phyloP scores from a whole-genome alignment of 2,113 vertebrate genomes.

The Elachura formosa region DNA sequence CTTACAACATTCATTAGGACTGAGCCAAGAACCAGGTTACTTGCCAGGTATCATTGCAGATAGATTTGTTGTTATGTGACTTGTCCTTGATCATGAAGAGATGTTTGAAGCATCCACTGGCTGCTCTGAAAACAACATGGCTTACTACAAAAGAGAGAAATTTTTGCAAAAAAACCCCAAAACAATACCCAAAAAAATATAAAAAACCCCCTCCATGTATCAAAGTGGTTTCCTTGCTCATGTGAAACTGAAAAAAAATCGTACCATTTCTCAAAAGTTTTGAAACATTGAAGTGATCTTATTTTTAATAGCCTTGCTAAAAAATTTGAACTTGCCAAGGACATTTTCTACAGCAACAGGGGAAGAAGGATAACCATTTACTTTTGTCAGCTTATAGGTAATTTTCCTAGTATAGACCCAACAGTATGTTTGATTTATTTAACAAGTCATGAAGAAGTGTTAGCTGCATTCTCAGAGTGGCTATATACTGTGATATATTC shows the following conservation, averaged over 20 bases:
- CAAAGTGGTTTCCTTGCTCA: neutral
- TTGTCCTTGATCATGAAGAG: neutral
- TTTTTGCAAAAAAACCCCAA: neutral
- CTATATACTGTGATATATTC: neutral
- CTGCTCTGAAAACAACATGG: neutral
- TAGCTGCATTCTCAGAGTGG: neutral
- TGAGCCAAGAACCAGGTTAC: neutral
- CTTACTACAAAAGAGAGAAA: neutral
- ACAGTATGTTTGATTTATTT: neutral
- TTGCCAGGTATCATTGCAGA: neutral
- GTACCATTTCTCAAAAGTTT: neutral
- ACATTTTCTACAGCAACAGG: neutral
- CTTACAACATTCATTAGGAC: neutral
- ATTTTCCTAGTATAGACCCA: neutral
- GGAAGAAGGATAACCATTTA: neutral
- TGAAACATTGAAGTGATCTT: neutral
- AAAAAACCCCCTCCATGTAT: too few species aligned
- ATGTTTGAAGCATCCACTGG: neutral
- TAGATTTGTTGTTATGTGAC: neutral
- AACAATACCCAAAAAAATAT: too few species aligned
- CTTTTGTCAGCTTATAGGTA: neutral
- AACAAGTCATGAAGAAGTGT: neutral
- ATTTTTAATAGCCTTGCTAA: neutral
- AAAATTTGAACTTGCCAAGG: neutral
- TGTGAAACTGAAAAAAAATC: neutral